Conservation (phyloP, 2,113 vertebrate genomes). For the Poicephalus meyeri region DNA sequence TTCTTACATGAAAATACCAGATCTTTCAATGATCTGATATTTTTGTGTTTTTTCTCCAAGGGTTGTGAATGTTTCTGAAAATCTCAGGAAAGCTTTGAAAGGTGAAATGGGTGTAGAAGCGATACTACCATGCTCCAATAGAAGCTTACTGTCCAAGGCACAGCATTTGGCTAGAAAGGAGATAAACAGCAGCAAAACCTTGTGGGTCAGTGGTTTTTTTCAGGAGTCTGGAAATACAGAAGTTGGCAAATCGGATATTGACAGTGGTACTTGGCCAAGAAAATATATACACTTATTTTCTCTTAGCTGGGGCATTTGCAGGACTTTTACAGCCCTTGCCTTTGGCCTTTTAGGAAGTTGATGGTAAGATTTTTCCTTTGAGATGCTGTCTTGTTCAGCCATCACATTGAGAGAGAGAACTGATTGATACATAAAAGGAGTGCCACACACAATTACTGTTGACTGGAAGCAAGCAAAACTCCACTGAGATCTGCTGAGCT, state of each 20-base stretch:
- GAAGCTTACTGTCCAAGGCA: background rate
- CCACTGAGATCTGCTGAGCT: background rate
- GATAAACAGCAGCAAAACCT: background rate
- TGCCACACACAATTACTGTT: background rate
- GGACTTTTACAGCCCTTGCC: background rate
- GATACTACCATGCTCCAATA: background rate
- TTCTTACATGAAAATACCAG: background rate
- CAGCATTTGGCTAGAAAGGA: background rate
- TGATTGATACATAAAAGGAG: background rate
- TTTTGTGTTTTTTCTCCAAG: background rate
- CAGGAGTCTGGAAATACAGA: background rate
- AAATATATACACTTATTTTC: background rate
- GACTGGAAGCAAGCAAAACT: background rate
- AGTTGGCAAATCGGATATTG: background rate
- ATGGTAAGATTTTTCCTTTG: background rate
- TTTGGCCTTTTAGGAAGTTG: background rate
- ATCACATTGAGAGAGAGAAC: background rate
- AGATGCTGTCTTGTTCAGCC: background rate
- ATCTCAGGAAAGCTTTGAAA: background rate
- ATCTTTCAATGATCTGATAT: background rate
- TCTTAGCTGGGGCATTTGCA: background rate
- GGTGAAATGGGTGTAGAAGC: background rate
- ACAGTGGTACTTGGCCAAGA: background rate
- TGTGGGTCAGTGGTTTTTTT: background rate
- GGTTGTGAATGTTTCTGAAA: background rate